Evolutionary conservation across 2,113 vertebrate genomes (phyloP).

Genomic region (Noturus placidus): DNA sequence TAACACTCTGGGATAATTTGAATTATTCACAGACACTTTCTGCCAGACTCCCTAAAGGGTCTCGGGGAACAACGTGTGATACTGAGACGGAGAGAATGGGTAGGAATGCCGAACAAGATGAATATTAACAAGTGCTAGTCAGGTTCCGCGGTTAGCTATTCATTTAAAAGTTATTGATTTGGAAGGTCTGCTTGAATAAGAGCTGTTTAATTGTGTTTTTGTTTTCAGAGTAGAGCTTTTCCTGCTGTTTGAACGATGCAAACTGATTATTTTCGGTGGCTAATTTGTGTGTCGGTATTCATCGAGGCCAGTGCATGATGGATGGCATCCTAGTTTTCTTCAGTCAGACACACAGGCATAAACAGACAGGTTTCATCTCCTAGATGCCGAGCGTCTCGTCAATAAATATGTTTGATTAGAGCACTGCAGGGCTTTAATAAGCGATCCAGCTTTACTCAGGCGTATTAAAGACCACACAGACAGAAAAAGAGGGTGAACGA

Average conservation of each 20-base stretch:
- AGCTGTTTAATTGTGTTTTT: background rate
- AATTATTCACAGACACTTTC: background rate
- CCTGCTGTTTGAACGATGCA: background rate
- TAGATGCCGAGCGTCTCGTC: conserved; percentile 40
- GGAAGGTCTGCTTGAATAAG: background rate
- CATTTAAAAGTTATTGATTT: background rate
- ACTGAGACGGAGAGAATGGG: too few species aligned
- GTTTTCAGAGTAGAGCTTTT: background rate
- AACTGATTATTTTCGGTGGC: background rate
- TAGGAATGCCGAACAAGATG: background rate
- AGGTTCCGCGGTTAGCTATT: background rate
- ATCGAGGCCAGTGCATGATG: background rate
- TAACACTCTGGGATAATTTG: background rate
- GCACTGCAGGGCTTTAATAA: conserved; percentile 41
- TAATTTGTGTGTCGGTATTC: conserved; percentile 1
- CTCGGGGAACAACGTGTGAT: background rate
- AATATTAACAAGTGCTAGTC: background rate
- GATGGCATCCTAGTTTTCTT: background rate
- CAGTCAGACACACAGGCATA: conserved; percentile 17
- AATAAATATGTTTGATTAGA: conserved; percentile 46
- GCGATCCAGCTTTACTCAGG: conserved; percentile 54
- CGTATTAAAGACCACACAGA: conserved; percentile 51
- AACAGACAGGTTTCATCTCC: conserved; percentile 37
- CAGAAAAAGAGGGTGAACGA: conserved; percentile 12
- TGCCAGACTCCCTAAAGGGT: background rate